A percentile compares a stretch with the other conserved stretches of the same genome.
Evolutionary conservation across 2,113 vertebrate genomes (phyloP).

Genomic region (Amphiprion ocellaris): DNA sequence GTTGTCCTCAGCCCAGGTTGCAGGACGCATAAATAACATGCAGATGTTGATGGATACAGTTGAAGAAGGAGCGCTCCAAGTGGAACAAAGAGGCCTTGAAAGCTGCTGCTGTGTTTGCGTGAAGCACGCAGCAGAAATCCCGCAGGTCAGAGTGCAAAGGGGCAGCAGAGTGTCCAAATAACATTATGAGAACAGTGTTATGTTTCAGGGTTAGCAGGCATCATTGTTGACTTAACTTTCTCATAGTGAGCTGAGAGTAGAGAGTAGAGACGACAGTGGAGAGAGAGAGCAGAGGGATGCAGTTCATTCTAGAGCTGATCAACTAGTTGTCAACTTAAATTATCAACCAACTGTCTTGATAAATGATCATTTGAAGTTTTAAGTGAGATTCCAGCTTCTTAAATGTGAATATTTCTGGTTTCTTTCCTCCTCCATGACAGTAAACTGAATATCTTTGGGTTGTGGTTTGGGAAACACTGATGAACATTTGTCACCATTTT

Average conservation of each 20-base stretch:
- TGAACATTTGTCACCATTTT: too few relatives aligned
- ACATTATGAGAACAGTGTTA: slow-evolving; percentile 65
- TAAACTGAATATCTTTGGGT: too few relatives aligned
- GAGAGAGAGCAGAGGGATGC: not conserved
- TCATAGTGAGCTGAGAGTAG: not conserved
- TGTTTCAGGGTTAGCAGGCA: slow-evolving; percentile 57
- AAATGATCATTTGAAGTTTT: too few relatives aligned
- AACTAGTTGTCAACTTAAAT: too few relatives aligned
- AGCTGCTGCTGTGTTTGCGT: slow-evolving; percentile 40
- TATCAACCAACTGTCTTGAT: too few relatives aligned
- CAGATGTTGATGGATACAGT: slow-evolving; percentile 60
- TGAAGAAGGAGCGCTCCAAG: slow-evolving; percentile 4
- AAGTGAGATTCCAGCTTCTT: too few relatives aligned
- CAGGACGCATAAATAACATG: slow-evolving; percentile 72
- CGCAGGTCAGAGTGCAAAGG: slow-evolving; percentile 65
- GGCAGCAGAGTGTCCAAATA: slow-evolving; percentile 60
- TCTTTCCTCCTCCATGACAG: too few relatives aligned
- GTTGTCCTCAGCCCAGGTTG: slow-evolving; percentile 50
- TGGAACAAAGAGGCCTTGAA: slow-evolving; percentile 51
- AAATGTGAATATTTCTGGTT: too few relatives aligned
- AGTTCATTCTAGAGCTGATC: not conserved
- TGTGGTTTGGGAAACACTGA: too few relatives aligned
- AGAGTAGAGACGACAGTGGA: not conserved
- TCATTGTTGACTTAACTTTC: slow-evolving; percentile 49
- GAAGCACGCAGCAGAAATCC: slow-evolving; percentile 57